These are phyloP conservation scores for Lycia hirtaria DNA, from an alignment of 2,888 invertebrate genomes.

Conservation along the genomic window DNA sequence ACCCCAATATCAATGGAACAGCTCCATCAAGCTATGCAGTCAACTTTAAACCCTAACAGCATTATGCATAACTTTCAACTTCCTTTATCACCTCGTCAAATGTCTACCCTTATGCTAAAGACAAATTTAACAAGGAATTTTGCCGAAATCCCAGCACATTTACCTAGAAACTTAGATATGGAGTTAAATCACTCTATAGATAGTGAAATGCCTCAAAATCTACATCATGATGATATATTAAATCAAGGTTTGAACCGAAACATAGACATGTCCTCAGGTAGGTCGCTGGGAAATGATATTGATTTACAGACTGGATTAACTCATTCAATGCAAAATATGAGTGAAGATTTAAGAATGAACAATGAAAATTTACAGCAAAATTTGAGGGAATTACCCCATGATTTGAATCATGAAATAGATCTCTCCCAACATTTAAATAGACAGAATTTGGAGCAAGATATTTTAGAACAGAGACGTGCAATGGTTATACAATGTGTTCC, in stretches of 20 bases:
- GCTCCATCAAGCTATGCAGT: slow-evolving; percentile 76
- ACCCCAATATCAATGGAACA: slow-evolving; percentile 76
- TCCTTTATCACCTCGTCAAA: slow-evolving; percentile 73
- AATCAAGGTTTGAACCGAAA: slow-evolving; percentile 60
- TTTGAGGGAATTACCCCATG: slow-evolving; percentile 57
- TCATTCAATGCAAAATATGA: slow-evolving; percentile 59
- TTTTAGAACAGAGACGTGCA: slow-evolving; percentile 50
- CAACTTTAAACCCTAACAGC: slow-evolving; percentile 59
- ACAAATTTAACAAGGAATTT: slow-evolving; percentile 63
- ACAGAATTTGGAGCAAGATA: slow-evolving; percentile 57
- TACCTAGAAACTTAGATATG: slow-evolving; percentile 59
- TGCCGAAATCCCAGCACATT: slow-evolving; percentile 72
- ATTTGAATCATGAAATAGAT: slow-evolving; percentile 63
- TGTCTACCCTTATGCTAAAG: slow-evolving; percentile 77
- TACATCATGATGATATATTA: slow-evolving; percentile 47
- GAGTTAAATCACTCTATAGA: slow-evolving; percentile 62
- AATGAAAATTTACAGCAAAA: slow-evolving; percentile 54
- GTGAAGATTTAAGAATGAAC: slow-evolving; percentile 57
- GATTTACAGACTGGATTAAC: slow-evolving; percentile 56
- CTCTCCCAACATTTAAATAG: slow-evolving; percentile 64
- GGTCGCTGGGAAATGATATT: slow-evolving; percentile 46
- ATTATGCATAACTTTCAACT: slow-evolving; percentile 74
- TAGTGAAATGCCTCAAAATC: slow-evolving; percentile 33
- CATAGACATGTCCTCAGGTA: slow-evolving; percentile 50
- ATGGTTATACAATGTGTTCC: slow-evolving; percentile 43